phyloP scores from a whole-genome alignment of 2,113 vertebrate species.

The Cranoglanis bouderius region DNA sequence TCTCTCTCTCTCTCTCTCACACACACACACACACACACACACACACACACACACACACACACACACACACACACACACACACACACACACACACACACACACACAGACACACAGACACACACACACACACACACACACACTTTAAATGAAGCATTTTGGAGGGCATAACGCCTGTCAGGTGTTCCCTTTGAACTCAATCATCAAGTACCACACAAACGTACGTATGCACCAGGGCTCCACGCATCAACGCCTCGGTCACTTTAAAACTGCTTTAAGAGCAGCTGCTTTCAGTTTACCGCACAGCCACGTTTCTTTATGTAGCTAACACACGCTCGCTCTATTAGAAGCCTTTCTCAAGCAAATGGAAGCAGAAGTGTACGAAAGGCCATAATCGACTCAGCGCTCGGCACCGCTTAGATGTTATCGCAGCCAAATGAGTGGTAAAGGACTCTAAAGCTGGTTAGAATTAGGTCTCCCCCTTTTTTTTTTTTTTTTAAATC shows the following conservation, averaged over 20 bases:
- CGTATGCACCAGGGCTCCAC: constrained; percentile 18
- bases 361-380: constrained; percentile 9
- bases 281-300: constrained; percentile 40
- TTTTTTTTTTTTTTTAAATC: not conserved
- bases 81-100: not conserved
- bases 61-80: too few species aligned
- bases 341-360: constrained; percentile 32
- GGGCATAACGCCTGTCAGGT: not conserved
- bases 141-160: not conserved
- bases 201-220: not conserved
- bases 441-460: constrained; percentile 44
- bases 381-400: constrained; percentile 10
- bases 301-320: constrained; percentile 50
- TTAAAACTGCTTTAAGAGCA: constrained; percentile 47
- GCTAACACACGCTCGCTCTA: constrained; percentile 31
- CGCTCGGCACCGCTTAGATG: constrained; percentile 28
- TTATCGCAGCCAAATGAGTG: constrained; percentile 34
- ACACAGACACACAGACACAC: not conserved
- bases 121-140: not conserved
- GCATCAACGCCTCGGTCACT: constrained; percentile 26
- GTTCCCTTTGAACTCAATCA: constrained; percentile 33
- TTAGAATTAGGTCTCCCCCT: constrained; percentile 36
- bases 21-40: not conserved
- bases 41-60: constrained; percentile 6
- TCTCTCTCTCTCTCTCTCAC: too few species aligned